Evolutionary conservation across 2,797 vertebrate genomes (phyloP).

Genomic region (Syndactyla subalaris): DNA sequence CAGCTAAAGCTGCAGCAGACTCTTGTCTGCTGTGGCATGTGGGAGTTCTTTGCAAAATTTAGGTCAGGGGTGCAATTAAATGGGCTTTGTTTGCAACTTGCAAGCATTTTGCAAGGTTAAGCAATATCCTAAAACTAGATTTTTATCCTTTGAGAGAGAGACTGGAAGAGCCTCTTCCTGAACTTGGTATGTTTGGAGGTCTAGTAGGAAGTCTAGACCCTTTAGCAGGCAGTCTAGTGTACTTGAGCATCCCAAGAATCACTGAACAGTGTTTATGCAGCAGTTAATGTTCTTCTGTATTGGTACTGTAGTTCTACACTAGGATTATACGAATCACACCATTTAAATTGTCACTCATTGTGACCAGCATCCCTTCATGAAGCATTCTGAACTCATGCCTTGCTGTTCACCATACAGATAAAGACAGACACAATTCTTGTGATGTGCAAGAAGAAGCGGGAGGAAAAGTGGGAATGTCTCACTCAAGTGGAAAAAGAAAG

Average conservation of each 20-base stretch:
- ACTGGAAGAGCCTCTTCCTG: background rate
- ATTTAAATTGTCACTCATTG: background rate
- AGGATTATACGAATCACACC: background rate
- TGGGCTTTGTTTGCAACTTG: background rate
- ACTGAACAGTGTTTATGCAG: background rate
- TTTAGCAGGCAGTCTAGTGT: background rate
- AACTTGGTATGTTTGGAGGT: background rate
- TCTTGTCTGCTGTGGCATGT: background rate
- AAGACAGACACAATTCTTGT: constrained; percentile 94
- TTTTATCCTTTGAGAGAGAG: background rate
- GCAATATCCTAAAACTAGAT: background rate
- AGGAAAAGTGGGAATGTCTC: constrained; percentile 93
- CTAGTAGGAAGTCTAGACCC: background rate
- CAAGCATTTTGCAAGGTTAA: background rate
- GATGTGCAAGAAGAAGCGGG: constrained; percentile 90
- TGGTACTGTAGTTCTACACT: background rate
- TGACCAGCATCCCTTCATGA: background rate
- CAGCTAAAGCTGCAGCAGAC: background rate
- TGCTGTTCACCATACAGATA: constrained; percentile 76
- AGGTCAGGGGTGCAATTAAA: constrained; percentile 30
- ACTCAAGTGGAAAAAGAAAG: constrained; percentile 93
- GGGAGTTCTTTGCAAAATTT: background rate
- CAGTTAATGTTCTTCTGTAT: background rate
- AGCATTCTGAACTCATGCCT: background rate
- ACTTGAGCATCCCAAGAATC: background rate